Evolutionary conservation across 2,113 vertebrate species (phyloP).

Genomic region (Pygathrix nemaeus): DNA sequence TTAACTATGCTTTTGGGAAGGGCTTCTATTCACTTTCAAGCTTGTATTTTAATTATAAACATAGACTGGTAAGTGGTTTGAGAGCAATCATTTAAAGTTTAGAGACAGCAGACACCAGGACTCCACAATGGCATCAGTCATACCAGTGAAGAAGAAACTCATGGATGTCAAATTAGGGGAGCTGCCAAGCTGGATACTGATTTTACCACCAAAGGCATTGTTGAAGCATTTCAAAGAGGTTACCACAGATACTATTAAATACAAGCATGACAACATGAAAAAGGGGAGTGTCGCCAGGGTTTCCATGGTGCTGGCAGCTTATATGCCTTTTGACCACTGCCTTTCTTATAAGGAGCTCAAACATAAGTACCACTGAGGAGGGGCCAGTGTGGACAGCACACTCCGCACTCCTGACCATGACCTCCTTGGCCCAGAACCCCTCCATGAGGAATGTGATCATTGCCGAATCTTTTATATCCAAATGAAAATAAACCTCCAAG

Average conservation of each 20-base stretch:
- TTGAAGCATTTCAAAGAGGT: background rate
- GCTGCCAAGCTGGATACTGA: background rate
- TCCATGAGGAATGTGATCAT: background rate
- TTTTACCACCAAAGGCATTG: background rate
- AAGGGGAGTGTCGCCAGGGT: background rate
- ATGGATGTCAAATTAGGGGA: background rate
- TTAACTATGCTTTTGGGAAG: background rate
- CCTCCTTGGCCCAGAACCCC: background rate
- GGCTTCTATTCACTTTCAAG: background rate
- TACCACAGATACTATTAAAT: no score
- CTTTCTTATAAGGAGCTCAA: background rate
- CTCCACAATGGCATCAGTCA: background rate
- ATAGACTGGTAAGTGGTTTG: background rate
- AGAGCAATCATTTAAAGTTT: slow-evolving; percentile 48
- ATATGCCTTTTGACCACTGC: background rate
- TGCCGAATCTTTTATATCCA: background rate
- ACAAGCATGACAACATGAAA: no score
- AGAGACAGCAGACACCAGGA: background rate
- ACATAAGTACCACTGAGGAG: background rate
- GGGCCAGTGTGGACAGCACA: background rate
- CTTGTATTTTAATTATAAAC: slow-evolving; percentile 42
- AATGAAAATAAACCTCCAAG: background rate
- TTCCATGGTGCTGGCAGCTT: background rate
- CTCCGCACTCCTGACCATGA: background rate
- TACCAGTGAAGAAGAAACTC: background rate